These are phyloP conservation scores for Gadopsis marmoratus DNA, from an alignment of 2,797 vertebrate genomes.

Conservation along the genomic window DNA sequence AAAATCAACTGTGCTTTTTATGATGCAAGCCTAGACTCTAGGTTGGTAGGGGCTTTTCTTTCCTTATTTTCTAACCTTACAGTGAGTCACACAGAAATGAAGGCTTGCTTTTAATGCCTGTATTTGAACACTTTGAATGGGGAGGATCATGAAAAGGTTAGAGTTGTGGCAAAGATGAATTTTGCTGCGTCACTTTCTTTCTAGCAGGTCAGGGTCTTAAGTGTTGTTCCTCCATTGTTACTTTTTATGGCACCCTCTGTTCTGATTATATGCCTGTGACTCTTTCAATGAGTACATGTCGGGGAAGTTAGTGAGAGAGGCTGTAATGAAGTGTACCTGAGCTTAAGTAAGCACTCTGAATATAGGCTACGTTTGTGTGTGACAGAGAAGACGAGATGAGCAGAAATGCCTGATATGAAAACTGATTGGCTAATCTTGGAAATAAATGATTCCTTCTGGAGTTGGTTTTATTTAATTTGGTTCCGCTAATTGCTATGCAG, in stretches of 20 bases:
- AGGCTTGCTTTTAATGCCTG: neutral
- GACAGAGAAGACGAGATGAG: conserved; percentile 11
- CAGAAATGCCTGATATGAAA: conserved; percentile 6
- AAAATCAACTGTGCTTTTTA: neutral
- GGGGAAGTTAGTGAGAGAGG: neutral
- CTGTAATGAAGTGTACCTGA: conserved; percentile 19
- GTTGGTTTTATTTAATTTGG: neutral
- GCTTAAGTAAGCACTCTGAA: conserved; percentile 3
- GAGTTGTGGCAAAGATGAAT: neutral
- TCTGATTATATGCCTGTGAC: neutral
- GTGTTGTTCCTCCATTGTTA: neutral
- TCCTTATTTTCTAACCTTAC: neutral
- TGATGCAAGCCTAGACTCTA: neutral
- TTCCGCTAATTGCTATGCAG: neutral
- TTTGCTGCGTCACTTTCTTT: neutral
- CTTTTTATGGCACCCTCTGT: neutral
- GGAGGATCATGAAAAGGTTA: neutral
- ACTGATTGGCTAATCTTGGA: neutral
- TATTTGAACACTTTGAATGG: neutral
- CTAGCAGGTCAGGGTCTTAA: neutral
- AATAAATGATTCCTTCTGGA: neutral
- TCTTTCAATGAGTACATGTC: no score
- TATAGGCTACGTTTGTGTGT: neutral
- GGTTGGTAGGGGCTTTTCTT: neutral
- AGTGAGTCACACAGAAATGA: neutral